phyloP scores from a whole-genome alignment of 2,797 vertebrate genomes.

The Pogonophryne albipinna region DNA sequence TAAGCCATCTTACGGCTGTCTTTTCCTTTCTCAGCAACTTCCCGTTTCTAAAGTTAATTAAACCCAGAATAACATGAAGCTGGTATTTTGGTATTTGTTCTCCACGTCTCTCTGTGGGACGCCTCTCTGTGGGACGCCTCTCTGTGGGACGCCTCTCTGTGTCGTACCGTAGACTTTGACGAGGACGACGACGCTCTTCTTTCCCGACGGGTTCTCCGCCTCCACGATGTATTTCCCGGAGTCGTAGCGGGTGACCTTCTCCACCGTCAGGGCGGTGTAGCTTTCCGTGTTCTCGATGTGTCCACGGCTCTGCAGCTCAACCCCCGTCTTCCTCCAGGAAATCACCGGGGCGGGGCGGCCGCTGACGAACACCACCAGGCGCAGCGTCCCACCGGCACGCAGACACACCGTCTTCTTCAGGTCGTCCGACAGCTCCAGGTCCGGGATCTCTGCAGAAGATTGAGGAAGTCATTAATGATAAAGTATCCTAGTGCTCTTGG shows the following conservation, averaged over 20 bases:
- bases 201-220: conserved; percentile 99
- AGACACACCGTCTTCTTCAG: conserved; percentile 96
- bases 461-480: too few relatives aligned
- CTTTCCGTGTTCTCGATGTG: conserved; percentile 95
- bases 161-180: conserved; percentile 98
- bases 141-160: too few relatives aligned
- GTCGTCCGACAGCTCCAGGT: conserved; percentile 95
- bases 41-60: too few relatives aligned
- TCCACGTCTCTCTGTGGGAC: too few relatives aligned
- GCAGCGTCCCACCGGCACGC: conserved; percentile 94
- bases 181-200: conserved; percentile 93
- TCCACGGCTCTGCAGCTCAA: conserved; percentile 93
- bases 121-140: too few relatives aligned
- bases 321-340: conserved; percentile 93
- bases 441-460: conserved; percentile 90
- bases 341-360: conserved; percentile 93
- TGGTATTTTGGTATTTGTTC: too few relatives aligned
- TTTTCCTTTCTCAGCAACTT: too few relatives aligned
- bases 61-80: too few relatives aligned
- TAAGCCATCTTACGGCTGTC: too few relatives aligned
- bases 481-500: too few relatives aligned
- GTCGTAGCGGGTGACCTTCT: conserved; percentile 96
- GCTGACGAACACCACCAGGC: conserved; percentile 90
- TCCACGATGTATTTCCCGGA: conserved; percentile 97
- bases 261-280: conserved; percentile 91